Evolutionary conservation across 2,888 invertebrate genomes (phyloP).

Genomic region (Calliscelio sp.): DNA sequence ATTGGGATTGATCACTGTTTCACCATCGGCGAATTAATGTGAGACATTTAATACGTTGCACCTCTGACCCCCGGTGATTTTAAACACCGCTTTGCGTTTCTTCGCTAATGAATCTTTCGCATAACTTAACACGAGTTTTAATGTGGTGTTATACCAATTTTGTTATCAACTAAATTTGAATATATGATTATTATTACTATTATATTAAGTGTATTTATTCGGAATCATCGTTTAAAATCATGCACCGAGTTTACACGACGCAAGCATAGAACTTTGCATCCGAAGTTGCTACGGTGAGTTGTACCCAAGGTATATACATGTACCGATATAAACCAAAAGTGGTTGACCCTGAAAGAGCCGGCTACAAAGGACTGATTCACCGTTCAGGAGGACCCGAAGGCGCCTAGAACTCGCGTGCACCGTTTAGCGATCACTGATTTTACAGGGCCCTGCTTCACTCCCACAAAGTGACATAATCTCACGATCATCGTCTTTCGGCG

Average conservation of each 20-base stretch:
- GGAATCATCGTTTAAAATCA: conserved; percentile 37
- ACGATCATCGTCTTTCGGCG: conserved; percentile 54
- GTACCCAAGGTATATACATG: conserved; percentile 76
- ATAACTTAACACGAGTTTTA: conserved; percentile 6
- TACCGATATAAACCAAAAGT: conserved; percentile 84
- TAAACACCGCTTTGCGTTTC: not conserved
- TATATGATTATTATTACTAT: conserved; percentile 27
- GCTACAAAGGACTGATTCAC: conserved; percentile 85
- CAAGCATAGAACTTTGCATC: conserved; percentile 46
- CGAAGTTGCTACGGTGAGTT: conserved; percentile 53
- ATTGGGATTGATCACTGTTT: conserved; percentile 40
- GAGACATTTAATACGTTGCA: conserved; percentile 25
- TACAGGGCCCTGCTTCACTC: conserved; percentile 40
- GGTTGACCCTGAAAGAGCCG: conserved; percentile 85
- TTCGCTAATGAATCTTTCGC: conserved; percentile 22
- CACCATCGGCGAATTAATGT: conserved; percentile 18
- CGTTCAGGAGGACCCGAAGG: conserved; percentile 70
- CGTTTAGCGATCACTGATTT: conserved; percentile 67
- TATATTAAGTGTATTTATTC: too few relatives aligned
- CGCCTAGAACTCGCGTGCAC: conserved; percentile 62
- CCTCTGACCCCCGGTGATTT: conserved; percentile 6
- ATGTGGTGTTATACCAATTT: conserved; percentile 29
- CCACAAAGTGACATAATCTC: conserved; percentile 67
- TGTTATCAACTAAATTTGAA: not conserved
- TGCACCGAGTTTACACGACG: conserved; percentile 43